Base-by-base conservation (phyloP, 2,797 vertebrate genomes). In the Crocodylus rhombifer region DNA sequence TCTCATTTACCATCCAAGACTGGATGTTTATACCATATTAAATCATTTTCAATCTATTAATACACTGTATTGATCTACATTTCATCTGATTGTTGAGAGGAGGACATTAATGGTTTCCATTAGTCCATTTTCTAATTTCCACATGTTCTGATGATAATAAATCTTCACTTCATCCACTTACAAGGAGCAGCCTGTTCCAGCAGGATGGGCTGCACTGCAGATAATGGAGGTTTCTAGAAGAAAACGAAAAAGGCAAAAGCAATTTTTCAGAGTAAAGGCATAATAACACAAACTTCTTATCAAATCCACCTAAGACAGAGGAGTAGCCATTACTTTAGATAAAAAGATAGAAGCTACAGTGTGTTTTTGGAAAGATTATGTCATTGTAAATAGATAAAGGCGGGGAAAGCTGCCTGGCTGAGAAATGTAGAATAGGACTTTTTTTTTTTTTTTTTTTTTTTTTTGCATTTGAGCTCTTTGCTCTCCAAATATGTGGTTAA, bases 101-200 rank as follows among this genome's bases (percentile, higher is more conserved):
- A 92, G 69, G 91, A 91, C 96, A 94, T 97, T 98, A 98, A 97
- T 97, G 95, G 93, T 93, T 97, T 98, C 97, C 97, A 98, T 98
- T 98, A 98, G 96, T 87, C 95, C 96, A 90, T 97, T 97, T 97
- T 96, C 95, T 97, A 97, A 97, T 98, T 97, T 97, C 94, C 92
- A 92, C 18, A 2, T 94, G 77, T 95, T 96, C 91, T 93, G 80
- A 94, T 82, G 71, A 84, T 86, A 92, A 97, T 97, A 98, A 97
- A 98, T 98, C 97, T 97, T 95, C 5, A 17, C 86, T 95, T 93
- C 80, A 87, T 94, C 88, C 82, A 33, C 90, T 96, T 92, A 23
- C 18, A n/a, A 93, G 67, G 60, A 91, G 88, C 62, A 94, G 67
- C 14, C 14, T 2, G 23, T 97, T 97, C 60, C 71, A 96, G 87